Evolutionary conservation across 2,797 vertebrate genomes (phyloP), one percentile per base, ranked within the genome.

Genomic region (Pterois miles): DNA sequence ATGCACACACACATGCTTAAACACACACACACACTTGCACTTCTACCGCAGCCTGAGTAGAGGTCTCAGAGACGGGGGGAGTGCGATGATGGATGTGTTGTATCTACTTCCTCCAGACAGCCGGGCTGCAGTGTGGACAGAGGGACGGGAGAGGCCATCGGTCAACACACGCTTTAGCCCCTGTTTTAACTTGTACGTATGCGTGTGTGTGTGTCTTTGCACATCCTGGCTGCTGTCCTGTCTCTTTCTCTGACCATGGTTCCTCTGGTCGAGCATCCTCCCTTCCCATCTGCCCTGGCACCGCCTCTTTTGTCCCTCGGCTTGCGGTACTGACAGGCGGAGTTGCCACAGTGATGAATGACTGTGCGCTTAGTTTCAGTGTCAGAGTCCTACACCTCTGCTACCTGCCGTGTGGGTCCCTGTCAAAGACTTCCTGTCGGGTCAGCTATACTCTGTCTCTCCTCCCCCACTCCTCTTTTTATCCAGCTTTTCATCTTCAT

Each of bases 341-440:
- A 64, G 90, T 93, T 93, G 90, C 91, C 75, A 89, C 68, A 2
- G 91, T 95, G 94, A 96, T 95, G 86, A 91, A 95, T 94, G 93
- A 94, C 89, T 88, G 62, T 91, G 92, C 85, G 76, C 92, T 80
- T 48, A 71, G 91, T 88, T 91, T 90, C 88, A 70, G 91, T 92
- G 91, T 91, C 92, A 86, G 88, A 92, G 91, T 91, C 90, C 80
- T 86, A 81, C 80, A 88, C 91, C 91, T 84, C 86, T 91, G 91
- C 86, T 92, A 88, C 91, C 91, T 90, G 91, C 86, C 71, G 78
- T 77, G 92, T 79, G 83, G 86, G 89, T 90, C 88, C 80, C 89
- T 90, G 92, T 93, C 92, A 92, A 87, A 90, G 86, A 90, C 86
- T 93, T 93, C 89, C 91, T 87, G 88, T 90, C 73, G 48, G 93